These are phyloP conservation scores for Podocnemis expansa DNA, from an alignment of 2,113 vertebrate species.

Conservation along the genomic window DNA sequence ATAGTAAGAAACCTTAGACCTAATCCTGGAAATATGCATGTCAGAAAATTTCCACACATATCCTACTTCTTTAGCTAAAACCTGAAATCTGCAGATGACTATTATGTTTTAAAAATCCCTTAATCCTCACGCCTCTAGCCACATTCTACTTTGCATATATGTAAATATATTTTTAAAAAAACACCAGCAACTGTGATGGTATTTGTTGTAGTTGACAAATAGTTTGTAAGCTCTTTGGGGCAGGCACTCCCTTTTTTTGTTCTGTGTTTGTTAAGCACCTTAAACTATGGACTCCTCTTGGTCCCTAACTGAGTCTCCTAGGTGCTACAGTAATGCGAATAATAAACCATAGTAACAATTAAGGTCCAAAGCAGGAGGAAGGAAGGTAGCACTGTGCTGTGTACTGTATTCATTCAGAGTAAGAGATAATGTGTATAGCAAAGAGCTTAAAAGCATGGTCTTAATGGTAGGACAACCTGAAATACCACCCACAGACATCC, in stretches of 20 bases:
- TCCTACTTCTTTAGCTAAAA: background rate
- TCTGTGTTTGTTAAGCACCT: background rate
- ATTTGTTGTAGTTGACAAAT: background rate
- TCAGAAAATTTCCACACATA: background rate
- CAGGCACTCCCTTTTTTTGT: background rate
- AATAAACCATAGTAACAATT: background rate
- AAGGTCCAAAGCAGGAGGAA: background rate
- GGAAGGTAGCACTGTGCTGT: accelerated
- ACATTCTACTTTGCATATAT: background rate
- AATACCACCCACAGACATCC: background rate
- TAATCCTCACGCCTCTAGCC: background rate
- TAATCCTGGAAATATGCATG: background rate
- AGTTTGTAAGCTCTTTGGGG: background rate
- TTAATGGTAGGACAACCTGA: background rate
- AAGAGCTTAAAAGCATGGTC: background rate
- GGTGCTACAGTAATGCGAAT: background rate
- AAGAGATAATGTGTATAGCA: background rate
- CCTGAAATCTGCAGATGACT: background rate
- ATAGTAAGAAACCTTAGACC: background rate
- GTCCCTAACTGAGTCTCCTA: background rate
- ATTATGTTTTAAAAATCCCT: background rate
- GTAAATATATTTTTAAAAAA: background rate
- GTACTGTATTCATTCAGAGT: background rate
- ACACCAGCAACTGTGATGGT: background rate
- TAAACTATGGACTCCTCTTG: background rate